Conservation (phyloP, 2,797 vertebrate species). For the Phoebastria nigripes region DNA sequence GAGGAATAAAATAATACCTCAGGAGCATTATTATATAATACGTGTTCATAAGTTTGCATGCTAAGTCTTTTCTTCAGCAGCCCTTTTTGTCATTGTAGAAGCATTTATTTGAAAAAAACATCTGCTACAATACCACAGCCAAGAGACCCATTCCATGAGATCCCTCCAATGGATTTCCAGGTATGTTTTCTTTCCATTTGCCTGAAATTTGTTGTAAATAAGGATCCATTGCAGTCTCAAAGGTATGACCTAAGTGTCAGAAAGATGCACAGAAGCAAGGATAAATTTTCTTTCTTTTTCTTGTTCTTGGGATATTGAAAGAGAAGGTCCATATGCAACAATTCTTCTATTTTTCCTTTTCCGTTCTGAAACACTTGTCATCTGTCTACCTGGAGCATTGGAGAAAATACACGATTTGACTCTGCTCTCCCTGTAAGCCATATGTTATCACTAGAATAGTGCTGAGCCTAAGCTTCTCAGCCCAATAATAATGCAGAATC, state of each 20-base stretch:
- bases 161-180: not conserved
- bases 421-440: not conserved
- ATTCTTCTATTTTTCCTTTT: not conserved
- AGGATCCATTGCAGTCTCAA: not conserved
- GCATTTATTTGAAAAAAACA: not conserved
- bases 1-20: not conserved
- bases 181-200: not conserved
- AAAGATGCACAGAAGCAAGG: not conserved
- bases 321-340: not conserved
- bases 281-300: not conserved
- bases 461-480: not conserved
- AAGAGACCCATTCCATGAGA: not conserved
- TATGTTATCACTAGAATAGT: not conserved
- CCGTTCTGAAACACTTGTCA: not conserved
- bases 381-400: accelerated
- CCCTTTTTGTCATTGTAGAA: not conserved
- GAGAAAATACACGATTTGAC: not conserved
- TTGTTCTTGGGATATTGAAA: not conserved
- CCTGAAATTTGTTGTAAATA: not conserved
- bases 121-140: not conserved
- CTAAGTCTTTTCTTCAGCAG: not conserved
- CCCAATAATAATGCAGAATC: not conserved
- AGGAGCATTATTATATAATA: not conserved
- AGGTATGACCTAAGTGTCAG: not conserved
- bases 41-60: not conserved